These are phyloP conservation scores for Syrista parreyssii DNA, from an alignment of 2,888 invertebrate species.

Conservation along the genomic window DNA sequence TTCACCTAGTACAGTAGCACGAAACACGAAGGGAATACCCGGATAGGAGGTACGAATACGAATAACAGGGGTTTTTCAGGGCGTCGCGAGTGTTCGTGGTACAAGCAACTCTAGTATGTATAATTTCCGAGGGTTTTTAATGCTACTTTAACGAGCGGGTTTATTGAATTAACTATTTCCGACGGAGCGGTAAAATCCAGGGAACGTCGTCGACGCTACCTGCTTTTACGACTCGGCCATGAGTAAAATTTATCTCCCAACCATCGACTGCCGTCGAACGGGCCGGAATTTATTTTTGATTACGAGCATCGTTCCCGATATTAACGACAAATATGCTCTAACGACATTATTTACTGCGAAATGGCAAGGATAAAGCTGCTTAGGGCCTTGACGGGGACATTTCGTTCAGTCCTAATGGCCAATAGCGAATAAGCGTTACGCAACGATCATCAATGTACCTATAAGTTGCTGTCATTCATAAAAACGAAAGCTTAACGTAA, in stretches of 20 bases:
- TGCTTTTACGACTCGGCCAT: neutral
- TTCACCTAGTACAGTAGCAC: neutral
- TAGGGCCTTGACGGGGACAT: neutral
- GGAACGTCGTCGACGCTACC: neutral
- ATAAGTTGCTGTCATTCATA: neutral
- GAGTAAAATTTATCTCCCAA: neutral
- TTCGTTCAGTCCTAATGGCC: neutral
- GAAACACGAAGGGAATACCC: neutral
- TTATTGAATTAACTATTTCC: constrained; percentile 33
- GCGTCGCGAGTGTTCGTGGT: neutral
- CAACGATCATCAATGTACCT: neutral
- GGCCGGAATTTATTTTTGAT: neutral
- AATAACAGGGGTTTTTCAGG: neutral
- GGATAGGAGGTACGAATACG: neutral
- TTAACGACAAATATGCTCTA: neutral
- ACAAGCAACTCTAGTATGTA: neutral
- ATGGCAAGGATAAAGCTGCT: neutral
- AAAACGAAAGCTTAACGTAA: neutral
- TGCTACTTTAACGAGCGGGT: constrained; percentile 27
- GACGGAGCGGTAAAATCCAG: constrained; percentile 31
- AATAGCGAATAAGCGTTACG: neutral
- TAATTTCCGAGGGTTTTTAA: constrained; percentile 25
- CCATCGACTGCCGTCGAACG: neutral
- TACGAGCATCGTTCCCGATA: neutral
- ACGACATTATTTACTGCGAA: neutral